Evolutionary conservation across 1,140 invertebrate species (phyloP), one percentile per base, ranked within the genome.

Genomic region (Neuroterus valhalla): DNA sequence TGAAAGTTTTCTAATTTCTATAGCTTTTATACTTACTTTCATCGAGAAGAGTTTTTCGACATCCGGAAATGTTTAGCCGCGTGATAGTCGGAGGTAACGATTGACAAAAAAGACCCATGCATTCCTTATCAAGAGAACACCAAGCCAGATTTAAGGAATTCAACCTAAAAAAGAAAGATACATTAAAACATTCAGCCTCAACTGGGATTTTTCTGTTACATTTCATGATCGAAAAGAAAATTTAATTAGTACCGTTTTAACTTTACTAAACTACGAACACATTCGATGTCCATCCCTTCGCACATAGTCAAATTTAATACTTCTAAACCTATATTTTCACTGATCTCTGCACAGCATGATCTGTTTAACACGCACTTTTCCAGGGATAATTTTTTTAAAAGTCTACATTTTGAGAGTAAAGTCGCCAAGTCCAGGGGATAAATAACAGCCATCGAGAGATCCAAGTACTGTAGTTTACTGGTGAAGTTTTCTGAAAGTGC

Each of bases 21-120:
- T n/a, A 55, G 17, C 10, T 72, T 17, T 3, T 6, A 43, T 19
- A 91, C 92, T 93, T 89, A 96, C 96, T 93, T 67, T 93, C 90
- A 88, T 97, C 95, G 66, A 90, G 92, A 66, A 97, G 88, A 2
- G 93, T 92, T 87, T 94, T 94, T 31, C 94, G 87, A 82, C 94
- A 95, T 0, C 96, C 96, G 75, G 95, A 94, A 2, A 97, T 83
- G 86, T 97, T 97, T 1, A 98, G 90, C 74, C 95, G 91, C 66
- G 92, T 92, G 55, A 97, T 79, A 50, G 91, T 91, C 3, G 88
- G 77, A 1, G 96, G 93, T 66, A 96, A 83, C 79, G 91, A 89
- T 14, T 89, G 85, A 74, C 94, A 93, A 6, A 97, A 78, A 38
- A 92, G 90, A 12, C 92, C 84, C 38, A 97, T 90, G 8, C 92